Conservation (phyloP, 2,797 vertebrate species). For the Poecilia wingei region DNA sequence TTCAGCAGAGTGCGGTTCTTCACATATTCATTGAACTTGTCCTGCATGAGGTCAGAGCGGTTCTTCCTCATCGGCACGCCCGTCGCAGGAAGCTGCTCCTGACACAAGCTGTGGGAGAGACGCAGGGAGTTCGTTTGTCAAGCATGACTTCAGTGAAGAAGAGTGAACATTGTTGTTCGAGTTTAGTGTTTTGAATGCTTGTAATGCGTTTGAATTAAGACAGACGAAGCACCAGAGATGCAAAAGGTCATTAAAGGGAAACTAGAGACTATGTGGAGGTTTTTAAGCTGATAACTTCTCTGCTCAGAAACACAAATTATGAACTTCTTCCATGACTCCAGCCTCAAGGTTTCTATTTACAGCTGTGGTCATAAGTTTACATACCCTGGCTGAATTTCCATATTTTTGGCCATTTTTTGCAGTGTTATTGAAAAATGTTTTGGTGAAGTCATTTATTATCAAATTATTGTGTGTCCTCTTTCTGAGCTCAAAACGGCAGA, state of each 20-base stretch:
- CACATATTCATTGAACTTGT: constrained; percentile 92
- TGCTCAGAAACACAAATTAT: background rate
- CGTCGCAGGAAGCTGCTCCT: constrained; percentile 91
- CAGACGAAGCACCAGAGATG: background rate
- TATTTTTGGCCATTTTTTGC: background rate
- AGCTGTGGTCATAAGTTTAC: background rate
- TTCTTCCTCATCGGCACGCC: constrained; percentile 86
- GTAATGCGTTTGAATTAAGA: background rate
- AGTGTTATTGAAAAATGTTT: background rate
- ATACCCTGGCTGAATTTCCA: background rate
- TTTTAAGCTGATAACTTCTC: background rate
- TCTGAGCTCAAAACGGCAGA: background rate
- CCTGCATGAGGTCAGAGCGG: constrained; percentile 86
- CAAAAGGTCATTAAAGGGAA: background rate
- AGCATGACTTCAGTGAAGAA: background rate
- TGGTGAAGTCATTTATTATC: background rate
- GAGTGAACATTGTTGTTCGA: background rate
- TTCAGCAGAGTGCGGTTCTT: constrained; percentile 91
- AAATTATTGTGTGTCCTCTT: background rate
- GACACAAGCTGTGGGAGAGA: constrained; percentile 83
- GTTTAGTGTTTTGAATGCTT: background rate
- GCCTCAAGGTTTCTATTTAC: background rate
- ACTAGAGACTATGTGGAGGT: background rate
- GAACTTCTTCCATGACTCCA: background rate
- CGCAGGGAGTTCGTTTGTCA: background rate